A percentile compares a stretch with the other conserved stretches of the same genome.
phyloP scores from a whole-genome alignment of 2,113 vertebrate species.

The Clarias macrocephalus region DNA sequence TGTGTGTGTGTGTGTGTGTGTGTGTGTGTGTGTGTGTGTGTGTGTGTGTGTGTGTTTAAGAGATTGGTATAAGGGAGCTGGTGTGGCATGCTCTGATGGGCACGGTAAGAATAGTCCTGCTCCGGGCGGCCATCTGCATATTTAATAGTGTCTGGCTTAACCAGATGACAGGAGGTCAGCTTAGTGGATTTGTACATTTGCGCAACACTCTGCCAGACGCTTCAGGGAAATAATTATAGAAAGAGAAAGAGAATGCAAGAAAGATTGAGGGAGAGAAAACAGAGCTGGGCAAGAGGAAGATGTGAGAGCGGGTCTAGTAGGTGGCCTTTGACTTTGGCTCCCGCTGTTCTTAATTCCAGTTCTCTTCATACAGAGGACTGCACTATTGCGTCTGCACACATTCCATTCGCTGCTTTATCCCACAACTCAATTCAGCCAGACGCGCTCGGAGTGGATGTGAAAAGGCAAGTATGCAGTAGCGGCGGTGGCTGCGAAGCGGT shows the following conservation, averaged over 20 bases:
- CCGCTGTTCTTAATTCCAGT: constrained; percentile 59
- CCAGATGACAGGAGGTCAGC: constrained; percentile 55
- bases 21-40: constrained; percentile 28
- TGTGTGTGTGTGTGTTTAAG: constrained; percentile 35
- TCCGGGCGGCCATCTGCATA: constrained; percentile 58
- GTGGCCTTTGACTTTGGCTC: constrained; percentile 55
- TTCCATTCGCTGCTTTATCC: constrained; percentile 50
- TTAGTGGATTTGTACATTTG: constrained; percentile 59
- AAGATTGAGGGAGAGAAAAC: neutral
- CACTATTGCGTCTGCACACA: constrained; percentile 15
- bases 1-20: neutral
- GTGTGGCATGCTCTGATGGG: constrained; percentile 21
- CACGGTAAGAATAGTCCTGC: constrained; percentile 33
- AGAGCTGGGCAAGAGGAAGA: neutral
- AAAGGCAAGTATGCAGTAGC: constrained; percentile 35
- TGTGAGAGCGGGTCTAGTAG: constrained; percentile 28
- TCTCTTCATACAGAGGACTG: constrained; percentile 43
- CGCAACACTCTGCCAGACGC: constrained; percentile 44
- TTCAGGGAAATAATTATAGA: constrained; percentile 54
- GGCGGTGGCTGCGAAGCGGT: constrained; percentile 65
- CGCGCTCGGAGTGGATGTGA: constrained; percentile 49
- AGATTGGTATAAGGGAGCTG: constrained; percentile 14
- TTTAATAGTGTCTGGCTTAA: constrained; percentile 61
- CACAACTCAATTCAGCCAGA: constrained; percentile 53
- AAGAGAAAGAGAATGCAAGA: constrained; percentile 17